Evolutionary conservation across 2,113 vertebrate genomes (phyloP), one percentile per base, ranked within the genome.

Genomic region (Paratilapia polleni): DNA sequence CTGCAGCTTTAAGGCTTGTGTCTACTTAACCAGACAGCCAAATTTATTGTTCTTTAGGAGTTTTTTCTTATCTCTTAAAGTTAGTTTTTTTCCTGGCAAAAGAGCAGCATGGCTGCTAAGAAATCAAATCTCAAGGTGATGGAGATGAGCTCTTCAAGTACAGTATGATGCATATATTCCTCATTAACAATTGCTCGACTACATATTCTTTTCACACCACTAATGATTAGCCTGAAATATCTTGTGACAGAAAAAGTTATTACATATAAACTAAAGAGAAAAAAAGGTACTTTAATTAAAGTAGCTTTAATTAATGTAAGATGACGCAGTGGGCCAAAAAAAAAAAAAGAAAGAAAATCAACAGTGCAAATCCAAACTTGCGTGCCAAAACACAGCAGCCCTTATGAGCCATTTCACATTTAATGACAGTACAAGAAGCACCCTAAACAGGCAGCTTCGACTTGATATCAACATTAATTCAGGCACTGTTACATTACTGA

Each of bases 21-120:
- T 85, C 81, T 83, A 43, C 82, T 83, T 79, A 36, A 49, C 77
- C 80, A 75, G 41, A 56, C 76, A 75, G 81, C 9, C 74, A 36
- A 63, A 20, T 1, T 47, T 75, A 77, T 68, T 63, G 57, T 59
- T 77, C 60, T 41, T 58, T 28, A 54, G 62, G 26, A 28, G 20
- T 26, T 68, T 77, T 56, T 43, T 80, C 74, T 49, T 79, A 80
- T 26, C 52, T 52, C 76, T 83, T 70, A 78, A 84, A 87, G 43
- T 73, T n/a, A 5, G 62, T 56, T 82, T 77, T 73, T 41, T 10
- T 10, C 34, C 52, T 22, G n/a, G 59, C 54, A 81, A 81, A 84
- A 34, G 38, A 61, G 24, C 62, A 66, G 76, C 56, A 31, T 12
- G 31, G 14, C 47, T 13, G 26, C 70, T 83, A 22, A 77, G 54